Base-by-base conservation (phyloP, 2,888 invertebrate species). In the Lapara coniferarum region DNA sequence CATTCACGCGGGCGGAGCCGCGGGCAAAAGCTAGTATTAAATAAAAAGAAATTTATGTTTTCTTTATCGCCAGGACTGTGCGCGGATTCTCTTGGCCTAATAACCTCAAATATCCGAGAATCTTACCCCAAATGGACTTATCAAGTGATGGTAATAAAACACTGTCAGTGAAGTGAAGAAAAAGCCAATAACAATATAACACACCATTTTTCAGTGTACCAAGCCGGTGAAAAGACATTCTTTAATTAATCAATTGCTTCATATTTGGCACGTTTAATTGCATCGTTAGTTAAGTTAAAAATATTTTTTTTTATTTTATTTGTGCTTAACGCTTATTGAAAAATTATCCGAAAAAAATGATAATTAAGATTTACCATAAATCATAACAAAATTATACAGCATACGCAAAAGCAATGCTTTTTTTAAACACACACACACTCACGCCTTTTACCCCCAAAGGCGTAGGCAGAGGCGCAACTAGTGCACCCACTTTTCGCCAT, bases 241-340 rank as follows among this genome's bases (percentile, higher is more conserved):
- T 14, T 16, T 59, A 46, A 59, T 59, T 46, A 59, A 59, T 59
- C 59, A 59, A 59, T 46, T 44, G 59, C 10, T 59, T 10, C 59
- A 16, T 59, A 59, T 59, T 59, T 59, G 37, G 44, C 1, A 59
- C 10, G 12, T 7, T 59, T 44, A 4, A 12, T 19, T 4, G 10
- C 6, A 16, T 19, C 10, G 7, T 10, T 19, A 14, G 52, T 16
- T 14, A 55, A 55, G 16, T 53, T 16, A 53, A 19, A 53, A 16
- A 25, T 2, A 2, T 2, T 2, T 2, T 25, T 25, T 2, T 2
- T 2, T 25, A 25, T 25, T 25, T 1, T 25, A 25, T 25, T 25
- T 1, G 2, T 25, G 25, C 2, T 25, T 25, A 25, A 25, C 25
- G 25, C 25, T 25, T 25, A 25, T 2, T 25, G 25, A 25, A 25